These are phyloP conservation scores for Periophthalmus modestus DNA, from an alignment of 2,113 vertebrate species.

Conservation along the genomic window DNA sequence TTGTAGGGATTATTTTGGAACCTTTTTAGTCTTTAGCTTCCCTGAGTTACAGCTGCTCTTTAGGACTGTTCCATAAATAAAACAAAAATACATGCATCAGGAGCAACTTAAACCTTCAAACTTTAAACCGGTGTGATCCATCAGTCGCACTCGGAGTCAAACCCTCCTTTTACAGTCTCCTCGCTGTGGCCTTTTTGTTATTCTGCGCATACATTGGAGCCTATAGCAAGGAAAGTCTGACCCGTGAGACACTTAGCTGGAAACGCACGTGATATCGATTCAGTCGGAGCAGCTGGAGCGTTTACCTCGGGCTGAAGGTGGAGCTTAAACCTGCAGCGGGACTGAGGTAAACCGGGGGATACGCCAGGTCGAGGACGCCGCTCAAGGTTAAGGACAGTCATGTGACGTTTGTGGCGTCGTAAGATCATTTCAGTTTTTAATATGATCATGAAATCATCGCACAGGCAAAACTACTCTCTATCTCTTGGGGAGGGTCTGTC, in stretches of 20 bases:
- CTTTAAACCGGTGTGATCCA: neutral
- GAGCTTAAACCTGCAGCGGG: neutral
- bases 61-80: neutral
- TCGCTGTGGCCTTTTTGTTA: constrained; percentile 1
- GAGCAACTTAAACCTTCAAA: neutral
- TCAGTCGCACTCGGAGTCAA: neutral
- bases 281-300: neutral
- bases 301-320: neutral
- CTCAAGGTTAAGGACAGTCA: neutral
- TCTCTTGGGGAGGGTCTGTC: too few relatives aligned
- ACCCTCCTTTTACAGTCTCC: neutral
- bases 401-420: too few relatives aligned
- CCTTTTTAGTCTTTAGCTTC: neutral
- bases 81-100: neutral
- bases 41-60: neutral
- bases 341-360: neutral
- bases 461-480: too few relatives aligned
- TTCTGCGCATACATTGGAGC: neutral
- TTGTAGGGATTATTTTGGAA: neutral
- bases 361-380: neutral
- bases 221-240: constrained; percentile 2
- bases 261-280: neutral
- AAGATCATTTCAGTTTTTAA: too few relatives aligned
- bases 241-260: neutral
- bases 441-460: too few relatives aligned